These are phyloP conservation scores for Xenentodon cancila DNA, from an alignment of 2,797 vertebrate species.

Conservation along the genomic window DNA sequence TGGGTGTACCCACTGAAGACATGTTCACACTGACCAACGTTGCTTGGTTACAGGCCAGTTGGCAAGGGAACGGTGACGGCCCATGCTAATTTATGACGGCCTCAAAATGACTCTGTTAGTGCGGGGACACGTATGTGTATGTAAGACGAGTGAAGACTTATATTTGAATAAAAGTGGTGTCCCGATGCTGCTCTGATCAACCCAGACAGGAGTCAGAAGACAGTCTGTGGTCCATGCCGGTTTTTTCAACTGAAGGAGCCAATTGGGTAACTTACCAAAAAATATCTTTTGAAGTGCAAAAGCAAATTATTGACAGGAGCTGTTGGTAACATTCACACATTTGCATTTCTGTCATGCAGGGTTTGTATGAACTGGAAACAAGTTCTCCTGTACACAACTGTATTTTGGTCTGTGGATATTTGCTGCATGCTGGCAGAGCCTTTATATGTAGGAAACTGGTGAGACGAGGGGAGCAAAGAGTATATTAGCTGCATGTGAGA, in stretches of 20 bases:
- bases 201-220: too few species aligned
- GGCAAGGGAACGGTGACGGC: slow-evolving; percentile 69
- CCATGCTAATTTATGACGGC: slow-evolving; percentile 60
- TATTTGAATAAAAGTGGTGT: slow-evolving; percentile 55
- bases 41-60: slow-evolving; percentile 77
- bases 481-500: slow-evolving; percentile 35
- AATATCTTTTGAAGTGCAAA: neutral
- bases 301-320: neutral
- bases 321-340: neutral
- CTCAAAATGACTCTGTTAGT: slow-evolving; percentile 22
- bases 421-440: neutral
- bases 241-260: slow-evolving; percentile 3
- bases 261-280: slow-evolving; percentile 5
- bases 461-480: slow-evolving; percentile 17
- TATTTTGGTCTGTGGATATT: slow-evolving; percentile 11
- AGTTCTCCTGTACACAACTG: slow-evolving; percentile 18
- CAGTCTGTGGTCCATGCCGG: slow-evolving; percentile 2
- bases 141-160: slow-evolving; percentile 41
- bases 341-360: neutral
- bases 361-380: neutral
- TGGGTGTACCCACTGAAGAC: slow-evolving; percentile 31
- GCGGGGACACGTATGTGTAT: slow-evolving; percentile 4
- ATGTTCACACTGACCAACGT: slow-evolving; percentile 55
- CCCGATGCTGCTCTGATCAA: slow-evolving; percentile 10
- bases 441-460: slow-evolving; percentile 5